Conservation (phyloP, 2,113 vertebrate genomes). For the Phylloscopus trochilus region DNA sequence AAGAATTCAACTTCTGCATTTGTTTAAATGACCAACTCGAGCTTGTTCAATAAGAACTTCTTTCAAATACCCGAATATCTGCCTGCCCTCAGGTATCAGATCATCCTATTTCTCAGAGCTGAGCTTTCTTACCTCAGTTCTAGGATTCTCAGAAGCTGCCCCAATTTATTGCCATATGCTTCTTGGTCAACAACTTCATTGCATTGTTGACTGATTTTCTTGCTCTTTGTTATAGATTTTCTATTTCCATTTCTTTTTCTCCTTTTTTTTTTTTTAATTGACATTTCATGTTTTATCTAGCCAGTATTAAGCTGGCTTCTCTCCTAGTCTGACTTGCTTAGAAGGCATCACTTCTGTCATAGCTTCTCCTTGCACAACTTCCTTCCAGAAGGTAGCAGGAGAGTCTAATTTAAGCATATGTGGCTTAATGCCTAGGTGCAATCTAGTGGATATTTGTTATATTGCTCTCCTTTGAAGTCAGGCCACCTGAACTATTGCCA, state of each 20-base stretch:
- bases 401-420: not conserved
- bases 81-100: not conserved
- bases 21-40: not conserved
- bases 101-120: not conserved
- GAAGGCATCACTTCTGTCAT: not conserved
- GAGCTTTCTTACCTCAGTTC: not conserved
- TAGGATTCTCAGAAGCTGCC: not conserved
- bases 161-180: not conserved
- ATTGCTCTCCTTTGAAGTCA: not conserved
- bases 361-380: not conserved
- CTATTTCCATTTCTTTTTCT: not conserved
- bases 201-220: not conserved
- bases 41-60: not conserved
- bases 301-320: not conserved
- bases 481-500: not conserved
- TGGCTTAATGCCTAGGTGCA: not conserved
- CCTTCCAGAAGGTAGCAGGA: not conserved
- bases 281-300: not conserved
- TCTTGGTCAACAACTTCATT: not conserved
- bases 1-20: not conserved
- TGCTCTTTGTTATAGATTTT: not conserved
- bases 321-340: not conserved
- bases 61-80: not conserved
- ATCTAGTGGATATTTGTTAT: not conserved
- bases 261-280: not conserved